phyloP scores from a whole-genome alignment of 2,888 invertebrate species.

The Trichopria drosophilae region DNA sequence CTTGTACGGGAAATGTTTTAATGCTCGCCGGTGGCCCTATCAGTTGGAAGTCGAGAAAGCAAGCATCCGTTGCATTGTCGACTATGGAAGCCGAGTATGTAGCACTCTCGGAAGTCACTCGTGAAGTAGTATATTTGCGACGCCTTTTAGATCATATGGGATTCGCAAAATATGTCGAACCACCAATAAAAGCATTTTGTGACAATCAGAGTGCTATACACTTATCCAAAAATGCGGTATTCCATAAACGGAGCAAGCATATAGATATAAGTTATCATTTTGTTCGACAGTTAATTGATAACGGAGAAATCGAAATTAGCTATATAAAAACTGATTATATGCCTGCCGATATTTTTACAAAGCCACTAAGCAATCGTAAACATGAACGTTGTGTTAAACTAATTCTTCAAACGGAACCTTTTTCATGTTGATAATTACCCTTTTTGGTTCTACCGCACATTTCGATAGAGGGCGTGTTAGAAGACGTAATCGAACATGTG shows the following conservation, averaged over 20 bases:
- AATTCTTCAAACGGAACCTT: constrained; percentile 17
- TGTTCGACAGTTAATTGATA: constrained; percentile 4
- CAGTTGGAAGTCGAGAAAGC: constrained; percentile 23
- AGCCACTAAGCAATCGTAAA: constrained; percentile 10
- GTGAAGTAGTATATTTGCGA: constrained; percentile 12
- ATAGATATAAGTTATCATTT: constrained; percentile 15
- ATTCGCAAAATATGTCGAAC: constrained; percentile 13
- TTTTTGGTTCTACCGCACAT: no score
- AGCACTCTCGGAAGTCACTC: constrained; percentile 13
- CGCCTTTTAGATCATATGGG: constrained; percentile 14
- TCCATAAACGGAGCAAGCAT: constrained; percentile 19
- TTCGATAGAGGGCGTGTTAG: no score
- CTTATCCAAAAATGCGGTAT: constrained; percentile 10
- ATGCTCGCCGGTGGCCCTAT: constrained; percentile 14
- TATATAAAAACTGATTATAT: constrained; percentile 19
- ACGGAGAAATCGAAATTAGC: constrained; percentile 5
- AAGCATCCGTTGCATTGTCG: constrained; percentile 14
- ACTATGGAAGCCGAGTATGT: constrained; percentile 22
- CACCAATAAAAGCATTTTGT: constrained; percentile 9
- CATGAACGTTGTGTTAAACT: constrained; percentile 4
- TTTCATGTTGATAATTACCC: no score
- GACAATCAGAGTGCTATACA: no score
- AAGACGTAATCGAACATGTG: no score
- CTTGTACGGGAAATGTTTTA: constrained; percentile 26
- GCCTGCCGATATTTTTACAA: constrained; percentile 24